Base-by-base conservation (phyloP, 1,140 invertebrate genomes). In the Megalonaias nervosa region DNA sequence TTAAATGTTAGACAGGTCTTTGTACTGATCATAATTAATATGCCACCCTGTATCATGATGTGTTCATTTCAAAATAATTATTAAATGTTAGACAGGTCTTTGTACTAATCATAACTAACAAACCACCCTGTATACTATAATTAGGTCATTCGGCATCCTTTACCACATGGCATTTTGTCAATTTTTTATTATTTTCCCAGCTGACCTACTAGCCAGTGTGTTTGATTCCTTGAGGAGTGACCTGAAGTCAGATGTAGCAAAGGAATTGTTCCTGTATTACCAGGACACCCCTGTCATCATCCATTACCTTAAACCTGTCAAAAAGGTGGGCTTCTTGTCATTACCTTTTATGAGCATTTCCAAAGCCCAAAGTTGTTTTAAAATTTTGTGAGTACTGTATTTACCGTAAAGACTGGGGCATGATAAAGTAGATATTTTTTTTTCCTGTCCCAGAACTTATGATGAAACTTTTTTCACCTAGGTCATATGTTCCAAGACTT, bases 141-240 rank as follows among this genome's bases (percentile, higher is more conserved):
- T 31, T 2, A 31, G 26, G 26, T 2, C 4, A 31, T 31, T 31
- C 4, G 26, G 26, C 26, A 31, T 31, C 26, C 26, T 31, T 31
- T 31, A 31, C 26, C 4, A 3, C 26, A 31, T 1, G 26, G 26
- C 26, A 31, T 31, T 31, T 31, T 31, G 4, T 31, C 26, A 31
- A 31, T 31, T 2, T 31, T 31, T 31, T 31, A 31, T 31, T 31
- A 68, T 81, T 31, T 64, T 84, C 80, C 38, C 85, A 91, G 90
- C 88, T 78, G 89, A 91, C 77, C 78, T 88, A 16, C 55, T 91
- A n/a, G 89, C 89, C n/a, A 85, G 90, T 74, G 89, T 90, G 14
- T 90, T 89, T 84, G 89, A 89, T 76, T 79, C 87, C 4, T 72
- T 91, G 61, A 89, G 86, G 73, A 84, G 84, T 80, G 90, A 91